Percentiles rank a stretch among this genome's conserved stretches.
phyloP scores from a whole-genome alignment of 2,113 vertebrate species.

The Silurus asotus region DNA sequence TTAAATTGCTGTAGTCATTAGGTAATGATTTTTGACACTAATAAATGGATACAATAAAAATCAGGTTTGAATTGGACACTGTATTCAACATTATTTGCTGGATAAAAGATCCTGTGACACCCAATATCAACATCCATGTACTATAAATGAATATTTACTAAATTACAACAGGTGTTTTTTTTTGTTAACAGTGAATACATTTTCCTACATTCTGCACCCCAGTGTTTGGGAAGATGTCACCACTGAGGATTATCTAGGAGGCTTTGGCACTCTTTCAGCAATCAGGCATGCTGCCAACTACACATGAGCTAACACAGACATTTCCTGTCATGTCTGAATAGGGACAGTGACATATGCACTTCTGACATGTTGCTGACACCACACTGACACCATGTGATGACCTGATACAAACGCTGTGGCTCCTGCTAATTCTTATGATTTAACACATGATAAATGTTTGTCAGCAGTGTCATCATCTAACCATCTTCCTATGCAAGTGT shows the following conservation, averaged over 20 bases:
- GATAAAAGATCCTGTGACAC: not conserved
- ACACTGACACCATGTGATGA: slow-evolving; percentile 66
- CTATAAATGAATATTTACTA: slow-evolving; percentile 40
- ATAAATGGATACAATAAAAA: not conserved
- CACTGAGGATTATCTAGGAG: slow-evolving; percentile 64
- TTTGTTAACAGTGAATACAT: slow-evolving; percentile 31
- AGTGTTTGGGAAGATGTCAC: slow-evolving; percentile 38
- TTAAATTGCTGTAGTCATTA: slow-evolving; percentile 1
- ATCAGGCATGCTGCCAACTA: slow-evolving; percentile 75
- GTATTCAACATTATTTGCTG: not conserved
- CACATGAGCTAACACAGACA: slow-evolving; percentile 75
- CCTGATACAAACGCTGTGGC: slow-evolving; percentile 40
- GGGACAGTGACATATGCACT: slow-evolving; percentile 71
- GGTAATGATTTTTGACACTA: not conserved
- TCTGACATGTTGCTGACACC: slow-evolving; percentile 63
- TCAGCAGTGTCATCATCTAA: slow-evolving; percentile 42
- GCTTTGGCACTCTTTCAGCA: slow-evolving; percentile 65
- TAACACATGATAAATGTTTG: slow-evolving; percentile 53
- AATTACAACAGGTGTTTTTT: slow-evolving; percentile 44
- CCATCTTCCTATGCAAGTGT: slow-evolving; percentile 7
- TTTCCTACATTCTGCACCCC: slow-evolving; percentile 49
- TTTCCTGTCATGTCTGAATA: slow-evolving; percentile 69
- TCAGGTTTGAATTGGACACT: not conserved
- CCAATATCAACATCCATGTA: slow-evolving; percentile 17
- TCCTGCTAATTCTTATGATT: slow-evolving; percentile 44